Percentiles rank a stretch among this genome's conserved stretches.
phyloP scores from a whole-genome alignment of 2,797 vertebrate species.

The Enteromius treurensis region DNA sequence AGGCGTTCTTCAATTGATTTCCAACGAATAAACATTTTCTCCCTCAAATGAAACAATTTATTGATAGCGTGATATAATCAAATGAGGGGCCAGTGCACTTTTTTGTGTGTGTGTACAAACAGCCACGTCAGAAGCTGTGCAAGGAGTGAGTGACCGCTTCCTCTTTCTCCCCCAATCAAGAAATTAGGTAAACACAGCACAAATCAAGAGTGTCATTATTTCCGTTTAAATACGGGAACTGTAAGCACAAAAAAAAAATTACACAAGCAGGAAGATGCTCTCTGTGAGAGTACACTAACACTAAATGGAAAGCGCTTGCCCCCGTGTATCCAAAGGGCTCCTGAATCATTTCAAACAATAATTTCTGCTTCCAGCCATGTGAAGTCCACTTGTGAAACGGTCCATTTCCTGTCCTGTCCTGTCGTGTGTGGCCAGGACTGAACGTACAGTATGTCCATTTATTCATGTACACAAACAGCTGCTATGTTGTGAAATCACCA shows the following conservation, averaged over 20 bases:
- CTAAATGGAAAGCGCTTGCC: conserved; percentile 86
- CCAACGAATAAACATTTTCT: conserved; percentile 94
- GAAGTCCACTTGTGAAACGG: conserved; percentile 68
- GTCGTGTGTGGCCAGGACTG: conserved; percentile 21
- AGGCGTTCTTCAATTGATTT: conserved; percentile 93
- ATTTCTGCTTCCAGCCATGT: conserved; percentile 66
- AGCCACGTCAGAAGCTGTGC: conserved; percentile 91
- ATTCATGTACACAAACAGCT: conserved; percentile 53
- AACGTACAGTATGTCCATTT: conserved; percentile 54
- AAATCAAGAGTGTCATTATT: conserved; percentile 90
- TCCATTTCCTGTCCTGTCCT: conserved; percentile 75
- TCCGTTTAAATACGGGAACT: conserved; percentile 96
- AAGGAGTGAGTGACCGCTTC: conserved; percentile 83
- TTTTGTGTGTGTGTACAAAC: conserved; percentile 84
- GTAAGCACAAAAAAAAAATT: conserved; percentile 94
- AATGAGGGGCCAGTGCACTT: conserved; percentile 88
- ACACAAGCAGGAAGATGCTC: conserved; percentile 94
- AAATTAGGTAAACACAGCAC: conserved; percentile 99
- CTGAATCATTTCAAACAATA: conserved; percentile 79
- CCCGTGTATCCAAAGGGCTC: conserved; percentile 79
- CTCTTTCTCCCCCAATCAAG: conserved; percentile 85
- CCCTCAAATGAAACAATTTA: conserved; percentile 99
- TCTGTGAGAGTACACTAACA: conserved; percentile 93
- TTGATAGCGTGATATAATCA: conserved; percentile 98
- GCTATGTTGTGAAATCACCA: conserved; percentile 62